Percentiles rank a stretch among this genome's conserved stretches.
Evolutionary conservation across 2,113 vertebrate genomes (phyloP).

Genomic region (Halcyon malimbica): DNA sequence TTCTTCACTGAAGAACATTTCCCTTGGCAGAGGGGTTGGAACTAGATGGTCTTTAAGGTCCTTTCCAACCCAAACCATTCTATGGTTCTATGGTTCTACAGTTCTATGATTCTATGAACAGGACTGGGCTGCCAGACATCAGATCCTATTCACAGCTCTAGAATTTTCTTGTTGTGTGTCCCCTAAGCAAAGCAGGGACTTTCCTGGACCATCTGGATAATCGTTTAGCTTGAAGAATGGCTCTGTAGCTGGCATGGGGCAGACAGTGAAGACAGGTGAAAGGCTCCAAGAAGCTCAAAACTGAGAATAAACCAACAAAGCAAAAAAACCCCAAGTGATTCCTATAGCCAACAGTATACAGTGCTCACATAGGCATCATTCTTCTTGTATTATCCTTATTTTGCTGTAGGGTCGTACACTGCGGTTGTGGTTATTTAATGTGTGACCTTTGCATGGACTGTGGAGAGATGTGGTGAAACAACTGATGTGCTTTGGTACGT

Average conservation of each 20-base stretch:
- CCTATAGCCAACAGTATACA: not conserved
- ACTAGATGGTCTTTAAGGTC: too few species aligned
- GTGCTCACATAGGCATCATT: not conserved
- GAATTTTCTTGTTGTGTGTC: not conserved
- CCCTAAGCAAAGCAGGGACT: not conserved
- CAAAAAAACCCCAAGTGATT: not conserved
- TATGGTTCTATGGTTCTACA: too few species aligned
- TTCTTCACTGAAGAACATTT: too few species aligned
- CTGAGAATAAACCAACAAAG: not conserved
- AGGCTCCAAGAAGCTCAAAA: not conserved
- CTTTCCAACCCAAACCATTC: too few species aligned
- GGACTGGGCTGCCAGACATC: not conserved
- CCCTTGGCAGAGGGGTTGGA: too few species aligned
- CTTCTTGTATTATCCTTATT: not conserved
- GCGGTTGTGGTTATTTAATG: not conserved
- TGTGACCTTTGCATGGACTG: not conserved
- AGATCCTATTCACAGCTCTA: not conserved
- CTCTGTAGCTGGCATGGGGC: not conserved
- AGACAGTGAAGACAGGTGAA: not conserved
- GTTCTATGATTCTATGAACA: too few species aligned
- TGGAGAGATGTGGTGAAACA: not conserved
- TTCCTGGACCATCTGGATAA: not conserved
- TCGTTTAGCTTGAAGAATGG: not conserved
- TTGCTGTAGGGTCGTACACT: not conserved
- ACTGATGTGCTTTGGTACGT: not conserved